Evolutionary conservation across 2,113 vertebrate species (phyloP), one percentile per base, ranked within the genome.

Genomic region (Symphodus melops): DNA sequence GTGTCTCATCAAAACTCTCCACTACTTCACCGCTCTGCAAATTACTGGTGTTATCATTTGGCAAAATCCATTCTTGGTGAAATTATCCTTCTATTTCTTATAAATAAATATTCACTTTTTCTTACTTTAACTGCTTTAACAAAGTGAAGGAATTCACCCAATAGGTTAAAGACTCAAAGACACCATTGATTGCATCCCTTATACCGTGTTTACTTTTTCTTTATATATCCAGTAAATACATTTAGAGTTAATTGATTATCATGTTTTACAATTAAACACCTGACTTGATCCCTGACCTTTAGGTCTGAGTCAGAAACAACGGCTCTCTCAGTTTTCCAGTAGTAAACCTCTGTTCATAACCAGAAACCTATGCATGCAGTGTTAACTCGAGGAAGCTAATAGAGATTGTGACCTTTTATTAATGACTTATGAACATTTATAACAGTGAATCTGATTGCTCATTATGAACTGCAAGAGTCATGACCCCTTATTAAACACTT

Each of bases 401-500:
- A 42, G 69, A 75, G 59, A 60, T 33, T 2, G 1, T 72, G 78
- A 79, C 69, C 69, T 88, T 82, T 84, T 78, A 82, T 84, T 76
- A 80, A 83, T 68, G 63, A 67, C 70, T 73, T 75, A 67, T 83
- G 78, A 81, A 74, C 78, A 75, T 84, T 70, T 73, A 64, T 64
- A 66, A 49, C 57, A 36, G 44, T 60, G 66, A 12, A 61, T 68
- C 42, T 59, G 57, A 63, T 23, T 51, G 60, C 53, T 67, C 42
- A 62, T 81, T 79, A 66, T 71, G 61, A 79, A 41, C 53, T 19
- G 65, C 56, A 72, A 62, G 52, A 63, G 78, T 67, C 65, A 0
- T 44, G 63, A 59, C 72, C 78, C 66, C 58, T 72, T 49, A 70
- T 77, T 54, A 76, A 70, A 78, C 68, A 61, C 74, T 82, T 54